Conservation (phyloP, 2,888 invertebrate species). For the Agonopterix alstromeriana region DNA sequence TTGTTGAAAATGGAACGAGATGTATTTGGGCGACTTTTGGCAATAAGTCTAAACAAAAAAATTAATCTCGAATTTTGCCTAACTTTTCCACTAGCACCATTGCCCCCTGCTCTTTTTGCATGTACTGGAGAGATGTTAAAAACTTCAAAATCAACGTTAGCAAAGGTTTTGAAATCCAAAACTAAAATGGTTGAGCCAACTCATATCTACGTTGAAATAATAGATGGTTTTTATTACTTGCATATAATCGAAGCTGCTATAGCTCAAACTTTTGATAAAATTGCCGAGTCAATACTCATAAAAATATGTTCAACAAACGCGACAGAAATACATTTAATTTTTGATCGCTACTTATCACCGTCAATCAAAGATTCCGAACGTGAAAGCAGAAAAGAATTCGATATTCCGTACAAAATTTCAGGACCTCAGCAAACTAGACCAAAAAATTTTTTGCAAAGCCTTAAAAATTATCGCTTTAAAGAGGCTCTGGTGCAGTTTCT, state of each 20-base stretch:
- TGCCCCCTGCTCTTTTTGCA: constrained; percentile 5
- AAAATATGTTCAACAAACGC: constrained; percentile 14
- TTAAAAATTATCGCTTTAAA: constrained; percentile 16
- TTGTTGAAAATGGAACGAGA: constrained; percentile 28
- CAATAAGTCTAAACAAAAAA: constrained; percentile 26
- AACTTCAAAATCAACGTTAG: constrained; percentile 15
- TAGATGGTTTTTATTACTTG: constrained; percentile 20
- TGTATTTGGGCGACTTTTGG: constrained; percentile 18
- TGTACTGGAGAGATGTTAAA: constrained; percentile 11
- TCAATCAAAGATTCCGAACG: constrained; percentile 31
- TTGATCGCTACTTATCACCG: constrained; percentile 29
- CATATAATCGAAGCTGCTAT: constrained; percentile 9
- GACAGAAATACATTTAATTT: constrained; percentile 15
- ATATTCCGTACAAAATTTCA: constrained; percentile 23
- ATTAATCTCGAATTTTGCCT: constrained; percentile 25
- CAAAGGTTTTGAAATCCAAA: constrained; percentile 12
- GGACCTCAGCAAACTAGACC: constrained; percentile 22
- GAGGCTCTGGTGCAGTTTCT: constrained; percentile 16
- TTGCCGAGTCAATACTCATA: constrained; percentile 18
- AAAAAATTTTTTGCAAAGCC: constrained; percentile 11
- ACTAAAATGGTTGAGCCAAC: constrained; percentile 9
- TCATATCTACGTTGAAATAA: constrained; percentile 16
- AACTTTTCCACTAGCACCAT: constrained; percentile 21
- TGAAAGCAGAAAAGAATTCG: constrained; percentile 11
- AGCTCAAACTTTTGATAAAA: constrained; percentile 16